Evolutionary conservation across 2,113 vertebrate genomes (phyloP), one percentile per base, ranked within the genome.

Genomic region (Aegotheles bennettii): DNA sequence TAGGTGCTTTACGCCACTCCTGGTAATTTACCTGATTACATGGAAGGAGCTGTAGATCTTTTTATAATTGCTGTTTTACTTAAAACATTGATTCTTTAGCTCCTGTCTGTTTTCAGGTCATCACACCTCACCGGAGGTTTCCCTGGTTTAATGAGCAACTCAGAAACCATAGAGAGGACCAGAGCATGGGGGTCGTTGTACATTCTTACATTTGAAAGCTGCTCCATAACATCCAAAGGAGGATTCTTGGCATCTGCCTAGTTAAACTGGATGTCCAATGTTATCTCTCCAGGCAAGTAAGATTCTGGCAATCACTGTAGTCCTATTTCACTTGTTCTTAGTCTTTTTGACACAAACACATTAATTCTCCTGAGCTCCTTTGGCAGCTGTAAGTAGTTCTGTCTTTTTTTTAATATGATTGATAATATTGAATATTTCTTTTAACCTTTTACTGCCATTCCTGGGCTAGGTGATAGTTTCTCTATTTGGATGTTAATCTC

Each of bases 51-150:
- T 63, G 84, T 90, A 91, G 91, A 77, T 95, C 43, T 89, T 95
- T 86, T 94, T 89, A 80, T 93, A 96, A 94, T 94, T 93, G 94
- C 74, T 85, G 73, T 83, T 96, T 92, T 94, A 93, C 68, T 93
- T 96, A 93, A 95, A 95, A 93, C 73, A 86, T 95, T 83, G 94
- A 84, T 96, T 91, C 68, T 85, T 91, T 61, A 87, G 65, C 48
- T 95, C 40, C 23, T 7, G 18, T 70, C 79, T 92, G 43, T 78
- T 92, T 96, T 94, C 79, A 95, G 67, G 67, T 91, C 83, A 89
- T 88, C 90, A 82, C 84, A 87, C 78, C 87, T 84, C 76, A 61
- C 73, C 92, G 79, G 48, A 81, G 76, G 42, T 85, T 97, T 92
- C 77, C 24, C 61, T 63, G 60, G 18, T 57, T 86, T 90, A 91